phyloP scores from a whole-genome alignment of 2,113 vertebrate species.

The Scopus umbretta region DNA sequence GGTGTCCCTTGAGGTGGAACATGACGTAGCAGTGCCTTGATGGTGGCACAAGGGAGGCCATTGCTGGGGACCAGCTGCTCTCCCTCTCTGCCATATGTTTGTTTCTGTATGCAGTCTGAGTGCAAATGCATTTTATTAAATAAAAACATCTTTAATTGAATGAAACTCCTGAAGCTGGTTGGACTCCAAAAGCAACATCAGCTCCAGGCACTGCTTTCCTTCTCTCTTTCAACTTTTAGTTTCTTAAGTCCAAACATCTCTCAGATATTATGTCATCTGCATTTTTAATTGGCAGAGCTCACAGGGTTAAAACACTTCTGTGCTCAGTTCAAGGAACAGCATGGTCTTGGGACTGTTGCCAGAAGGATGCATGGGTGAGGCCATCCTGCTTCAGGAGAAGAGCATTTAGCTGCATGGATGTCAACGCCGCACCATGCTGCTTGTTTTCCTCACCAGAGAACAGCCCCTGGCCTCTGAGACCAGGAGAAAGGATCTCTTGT shows the following conservation, averaged over 20 bases:
- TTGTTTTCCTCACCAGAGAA: background rate
- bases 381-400: background rate
- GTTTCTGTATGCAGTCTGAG: background rate
- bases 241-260: background rate
- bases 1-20: background rate
- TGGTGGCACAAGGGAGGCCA: background rate
- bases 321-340: background rate
- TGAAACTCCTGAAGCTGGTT: background rate
- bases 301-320: background rate
- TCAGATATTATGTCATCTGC: background rate
- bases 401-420: background rate
- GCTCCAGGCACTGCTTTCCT: background rate
- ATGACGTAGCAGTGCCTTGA: background rate
- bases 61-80: background rate
- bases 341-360: background rate
- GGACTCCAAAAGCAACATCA: background rate
- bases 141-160: background rate
- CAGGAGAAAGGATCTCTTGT: background rate
- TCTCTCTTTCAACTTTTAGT: background rate
- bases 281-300: background rate
- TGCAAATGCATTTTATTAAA: slow-evolving; percentile 18
- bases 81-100: background rate
- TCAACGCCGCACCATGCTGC: background rate
- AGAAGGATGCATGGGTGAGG: background rate
- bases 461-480: background rate